Base-by-base conservation (phyloP, 2,888 invertebrate genomes). In the Synergus japonicus region DNA sequence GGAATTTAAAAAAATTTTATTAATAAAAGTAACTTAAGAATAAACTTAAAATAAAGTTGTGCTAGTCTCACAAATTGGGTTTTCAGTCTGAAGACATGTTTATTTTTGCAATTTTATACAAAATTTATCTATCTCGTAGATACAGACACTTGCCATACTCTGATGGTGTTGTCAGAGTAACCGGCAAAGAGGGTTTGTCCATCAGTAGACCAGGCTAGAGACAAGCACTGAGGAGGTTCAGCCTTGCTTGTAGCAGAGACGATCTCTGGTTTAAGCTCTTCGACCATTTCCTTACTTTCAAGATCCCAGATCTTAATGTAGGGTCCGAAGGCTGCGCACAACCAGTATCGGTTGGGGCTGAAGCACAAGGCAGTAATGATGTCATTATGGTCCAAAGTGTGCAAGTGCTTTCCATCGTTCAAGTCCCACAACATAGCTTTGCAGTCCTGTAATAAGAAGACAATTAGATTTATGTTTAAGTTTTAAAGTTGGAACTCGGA, bases 351-450 rank as follows among this genome's bases (percentile, higher is more conserved):
- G 94, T 99, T 99, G 84, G 99, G 99, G 84, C 98, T 98, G 96
- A 99, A 99, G 95, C 98, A 98, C 89, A 99, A 94, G 7, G 99
- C 97, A 89, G 98, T 99, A 93, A 99, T 99, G 92, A 97, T 97
- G 92, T 99, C 99, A 93, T 98, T 98, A 93, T 99, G 99, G 92
- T 99, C 98, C 90, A 99, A 94, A 15, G 99, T 99, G 94, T 99
- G 99, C 91, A 99, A 94, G 93, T 99, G 99, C 93, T 99, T 99
- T 94, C 98, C 99, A 92, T 99, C 99, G 93, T 99, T 99, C 92
- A 99, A 94, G 93, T 99, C 99, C 99, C 99, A 99, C 86, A 99
- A 94, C 97, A 99, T 98, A 12, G 99, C 99, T 93, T 98, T 98
- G 94, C 98, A 98, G 94, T 99, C 99, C 96, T 95, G 86, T 43